phyloP scores from a whole-genome alignment of 2,888 invertebrate species.

The Fragum sueziense region DNA sequence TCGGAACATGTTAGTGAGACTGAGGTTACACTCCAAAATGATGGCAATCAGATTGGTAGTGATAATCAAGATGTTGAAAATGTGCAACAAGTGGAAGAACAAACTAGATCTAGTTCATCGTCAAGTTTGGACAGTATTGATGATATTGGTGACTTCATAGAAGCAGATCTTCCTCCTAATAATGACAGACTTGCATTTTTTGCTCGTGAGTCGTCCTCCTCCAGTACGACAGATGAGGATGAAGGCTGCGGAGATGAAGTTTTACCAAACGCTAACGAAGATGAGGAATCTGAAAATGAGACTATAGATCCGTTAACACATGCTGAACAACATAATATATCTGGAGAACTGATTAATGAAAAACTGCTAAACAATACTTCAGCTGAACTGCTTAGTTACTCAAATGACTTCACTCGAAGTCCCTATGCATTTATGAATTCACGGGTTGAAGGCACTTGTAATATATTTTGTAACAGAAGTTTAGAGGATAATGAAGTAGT shows the following conservation, averaged over 20 bases:
- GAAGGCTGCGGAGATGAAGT: constrained; percentile 65
- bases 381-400: constrained; percentile 11
- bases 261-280: constrained; percentile 48
- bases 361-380: constrained; percentile 18
- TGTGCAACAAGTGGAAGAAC: constrained; percentile 6
- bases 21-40: constrained; percentile 1
- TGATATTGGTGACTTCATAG: constrained; percentile 79
- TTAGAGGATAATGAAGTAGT: constrained; percentile 44
- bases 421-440: constrained; percentile 21
- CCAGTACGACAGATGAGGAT: constrained; percentile 69
- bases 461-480: constrained; percentile 50
- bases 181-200: constrained; percentile 70
- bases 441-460: constrained; percentile 33
- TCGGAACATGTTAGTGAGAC: not conserved
- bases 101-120: constrained; percentile 19
- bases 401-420: constrained; percentile 17
- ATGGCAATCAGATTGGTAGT: constrained; percentile 12
- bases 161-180: constrained; percentile 77
- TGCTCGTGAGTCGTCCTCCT: constrained; percentile 68
- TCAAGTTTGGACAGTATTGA: constrained; percentile 66
- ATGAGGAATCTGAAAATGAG: constrained; percentile 56
- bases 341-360: constrained; percentile 1
- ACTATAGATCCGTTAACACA: constrained; percentile 53
- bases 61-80: constrained; percentile 20
- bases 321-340: constrained; percentile 16